These are phyloP conservation scores for Hofmannophila pseudospretella DNA, from an alignment of 2,888 invertebrate species.

Conservation along the genomic window DNA sequence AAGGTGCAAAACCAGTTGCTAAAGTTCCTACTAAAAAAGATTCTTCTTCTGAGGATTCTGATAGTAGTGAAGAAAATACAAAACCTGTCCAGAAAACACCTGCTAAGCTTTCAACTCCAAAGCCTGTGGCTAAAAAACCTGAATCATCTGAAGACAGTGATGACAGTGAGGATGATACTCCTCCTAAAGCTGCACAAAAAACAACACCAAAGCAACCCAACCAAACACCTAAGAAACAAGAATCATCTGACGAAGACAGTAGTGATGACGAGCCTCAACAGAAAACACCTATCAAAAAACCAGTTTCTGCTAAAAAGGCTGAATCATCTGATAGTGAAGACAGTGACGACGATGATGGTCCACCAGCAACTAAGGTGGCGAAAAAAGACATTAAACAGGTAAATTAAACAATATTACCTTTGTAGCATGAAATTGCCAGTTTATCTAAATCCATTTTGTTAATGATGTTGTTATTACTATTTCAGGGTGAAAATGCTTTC, in stretches of 20 bases:
- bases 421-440: too few relatives aligned
- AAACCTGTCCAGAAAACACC: conserved; percentile 32
- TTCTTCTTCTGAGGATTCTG: conserved; percentile 42
- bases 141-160: conserved; percentile 46
- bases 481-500: conserved; percentile 35
- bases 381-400: conserved; percentile 37
- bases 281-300: conserved; percentile 27
- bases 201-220: conserved; percentile 21
- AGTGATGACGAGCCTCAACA: conserved; percentile 35
- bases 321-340: conserved; percentile 20
- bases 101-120: conserved; percentile 23
- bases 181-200: conserved; percentile 21
- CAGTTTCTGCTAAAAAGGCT: conserved; percentile 19
- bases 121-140: conserved; percentile 26
- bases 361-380: conserved; percentile 35
- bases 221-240: conserved; percentile 20
- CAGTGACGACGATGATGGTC: conserved; percentile 31
- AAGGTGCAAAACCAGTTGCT: conserved; percentile 24
- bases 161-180: conserved; percentile 37
- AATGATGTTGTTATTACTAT: conserved; percentile 6
- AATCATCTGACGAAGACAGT: conserved; percentile 31
- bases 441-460: too few relatives aligned
- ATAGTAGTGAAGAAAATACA: conserved; percentile 43
- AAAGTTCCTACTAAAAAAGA: conserved; percentile 39
- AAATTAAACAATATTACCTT: too few relatives aligned